Base-by-base conservation (phyloP, 1,140 invertebrate species). In the Caligus rogercresseyi region DNA sequence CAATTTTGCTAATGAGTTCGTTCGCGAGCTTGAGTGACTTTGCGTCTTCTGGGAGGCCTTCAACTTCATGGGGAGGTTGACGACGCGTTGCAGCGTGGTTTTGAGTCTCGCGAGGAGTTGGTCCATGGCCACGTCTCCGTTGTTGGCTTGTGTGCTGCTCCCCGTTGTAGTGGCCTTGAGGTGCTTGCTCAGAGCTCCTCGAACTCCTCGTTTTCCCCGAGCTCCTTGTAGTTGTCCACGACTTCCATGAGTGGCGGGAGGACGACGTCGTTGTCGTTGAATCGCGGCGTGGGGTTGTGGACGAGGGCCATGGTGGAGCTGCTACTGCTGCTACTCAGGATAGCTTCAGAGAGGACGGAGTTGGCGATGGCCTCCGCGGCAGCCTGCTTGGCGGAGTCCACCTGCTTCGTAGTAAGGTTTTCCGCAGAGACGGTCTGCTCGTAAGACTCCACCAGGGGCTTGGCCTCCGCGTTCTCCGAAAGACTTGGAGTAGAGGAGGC, bases 401-500 rank as follows among this genome's bases (percentile, higher is more conserved):
- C 31, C 21, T 55, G 61, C 16, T 63, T 89, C 65, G 84, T 83
- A 16, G 86, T 83, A 57, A 93, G 76, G 76, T 89, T 91, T 71
- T 92, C 89, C 1, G 87, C 87, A 20, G 87, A 90, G 1, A 86
- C 86, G 11, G 87, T 85, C 74, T 91, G 88, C 70, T 91, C 89
- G 4, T 86, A 89, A n/a, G 84, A 87, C 0, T 85, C 82, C 3
- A 89, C 84, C 0, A 85, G 87, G 21, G 80, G 77, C 71, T 83
- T 73, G 59, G 66, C 75, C 64, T 88, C 85, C 0, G 85, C 88
- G 15, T 86, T 87, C 71, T 91, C 87, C 0, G 88, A 86, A 67
- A 91, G 75, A 71, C 86, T 90, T 19, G 88, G 89, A 1, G 91
- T 96, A 24, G 90, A 95, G 72, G 86, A 93, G 54, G 89, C 92